Conservation (phyloP, 2,888 invertebrate genomes). For the Drosophila glabriapex region DNA sequence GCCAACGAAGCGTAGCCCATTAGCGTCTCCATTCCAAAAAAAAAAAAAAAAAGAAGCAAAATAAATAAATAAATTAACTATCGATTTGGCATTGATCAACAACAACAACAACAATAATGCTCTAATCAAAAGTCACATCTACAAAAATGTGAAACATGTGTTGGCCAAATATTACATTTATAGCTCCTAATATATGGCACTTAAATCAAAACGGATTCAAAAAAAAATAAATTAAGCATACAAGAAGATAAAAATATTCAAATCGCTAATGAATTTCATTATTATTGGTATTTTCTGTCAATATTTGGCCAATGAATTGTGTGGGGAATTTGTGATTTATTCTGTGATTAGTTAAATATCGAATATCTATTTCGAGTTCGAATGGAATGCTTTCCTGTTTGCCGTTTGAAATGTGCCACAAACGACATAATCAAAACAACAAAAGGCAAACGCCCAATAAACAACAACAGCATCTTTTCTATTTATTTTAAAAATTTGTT, state of each 20-base stretch:
- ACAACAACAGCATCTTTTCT: conserved; percentile 21
- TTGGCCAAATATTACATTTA: conserved; percentile 17
- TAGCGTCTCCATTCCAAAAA: conserved; percentile 29
- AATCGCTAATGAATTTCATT: conserved; percentile 72
- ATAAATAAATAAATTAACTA: conserved; percentile 33
- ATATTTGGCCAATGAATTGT: conserved; percentile 36
- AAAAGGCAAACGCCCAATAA: conserved; percentile 25
- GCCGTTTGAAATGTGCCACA: conserved; percentile 13
- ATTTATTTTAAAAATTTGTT: conserved; percentile 19
- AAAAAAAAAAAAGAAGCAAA: conserved; percentile 6
- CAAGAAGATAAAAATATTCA: conserved; percentile 15
- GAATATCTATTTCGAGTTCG: conserved; percentile 20
- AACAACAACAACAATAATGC: conserved; percentile 29
- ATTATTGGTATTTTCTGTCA: conserved; percentile 45
- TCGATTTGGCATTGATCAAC: conserved; percentile 49
- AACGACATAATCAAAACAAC: conserved; percentile 56
- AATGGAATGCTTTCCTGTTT: conserved; percentile 38
- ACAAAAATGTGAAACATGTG: conserved; percentile 75
- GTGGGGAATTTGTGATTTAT: conserved; percentile 59
- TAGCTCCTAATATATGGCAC: conserved; percentile 61
- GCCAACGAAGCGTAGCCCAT: conserved; percentile 37
- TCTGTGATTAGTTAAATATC: not conserved
- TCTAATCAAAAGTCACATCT: conserved; percentile 66
- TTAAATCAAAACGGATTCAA: conserved; percentile 62
- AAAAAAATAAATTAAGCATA: not conserved